Conservation (phyloP, 1,140 invertebrate genomes). For the Diabrotica virgifera region DNA sequence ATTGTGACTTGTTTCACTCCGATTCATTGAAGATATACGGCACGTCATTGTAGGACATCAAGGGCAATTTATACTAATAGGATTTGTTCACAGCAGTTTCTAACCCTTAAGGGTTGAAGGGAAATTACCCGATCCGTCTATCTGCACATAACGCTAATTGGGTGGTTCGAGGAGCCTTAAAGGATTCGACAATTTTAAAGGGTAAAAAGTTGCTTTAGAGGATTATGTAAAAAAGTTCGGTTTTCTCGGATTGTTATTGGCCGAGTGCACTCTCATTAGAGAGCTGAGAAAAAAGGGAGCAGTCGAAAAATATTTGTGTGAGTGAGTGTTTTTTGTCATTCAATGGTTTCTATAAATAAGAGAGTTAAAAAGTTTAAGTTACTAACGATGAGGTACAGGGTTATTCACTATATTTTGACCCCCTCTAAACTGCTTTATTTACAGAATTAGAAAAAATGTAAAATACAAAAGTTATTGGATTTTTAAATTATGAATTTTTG, state of each 20-base stretch:
- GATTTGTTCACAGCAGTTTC: constrained; percentile 18
- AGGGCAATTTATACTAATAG: constrained; percentile 22
- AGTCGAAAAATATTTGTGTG: too few species aligned
- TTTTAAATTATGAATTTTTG: too few species aligned
- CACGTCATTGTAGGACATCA: constrained; percentile 18
- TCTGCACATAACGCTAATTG: constrained; percentile 13
- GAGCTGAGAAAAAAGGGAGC: too few species aligned
- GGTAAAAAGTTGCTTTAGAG: background rate
- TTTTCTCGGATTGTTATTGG: background rate
- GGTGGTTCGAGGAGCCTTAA: constrained; percentile 5
- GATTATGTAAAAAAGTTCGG: background rate
- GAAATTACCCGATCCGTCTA: constrained; percentile 18
- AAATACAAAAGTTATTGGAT: too few species aligned
- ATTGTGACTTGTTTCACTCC: constrained; percentile 13
- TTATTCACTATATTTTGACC: too few species aligned
- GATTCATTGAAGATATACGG: constrained; percentile 20
- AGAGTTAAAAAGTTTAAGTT: too few species aligned
- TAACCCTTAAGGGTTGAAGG: constrained; percentile 10
- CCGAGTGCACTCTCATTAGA: background rate
- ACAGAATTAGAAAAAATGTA: too few species aligned
- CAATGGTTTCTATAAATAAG: too few species aligned
- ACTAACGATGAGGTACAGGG: too few species aligned
- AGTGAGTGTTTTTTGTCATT: too few species aligned
- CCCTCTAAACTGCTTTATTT: too few species aligned
- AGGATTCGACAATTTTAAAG: background rate